Percentiles rank a stretch among this genome's conserved stretches.
These are phyloP conservation scores for Chionoecetes opilio DNA, from an alignment of 1,140 invertebrate species.

Conservation along the genomic window DNA sequence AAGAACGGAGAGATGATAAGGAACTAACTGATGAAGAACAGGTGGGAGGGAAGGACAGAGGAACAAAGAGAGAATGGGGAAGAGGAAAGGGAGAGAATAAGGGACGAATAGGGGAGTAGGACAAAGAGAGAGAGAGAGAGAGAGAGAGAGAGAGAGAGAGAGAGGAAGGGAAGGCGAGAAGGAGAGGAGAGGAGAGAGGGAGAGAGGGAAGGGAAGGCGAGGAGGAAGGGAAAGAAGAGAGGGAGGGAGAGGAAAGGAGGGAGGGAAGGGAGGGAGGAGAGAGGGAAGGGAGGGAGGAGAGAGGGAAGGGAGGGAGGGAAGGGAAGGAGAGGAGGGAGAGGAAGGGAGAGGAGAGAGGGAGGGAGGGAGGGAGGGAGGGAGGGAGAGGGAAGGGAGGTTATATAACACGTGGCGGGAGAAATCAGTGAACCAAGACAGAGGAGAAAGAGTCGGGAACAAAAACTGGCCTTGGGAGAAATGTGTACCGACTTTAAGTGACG, in stretches of 20 bases:
- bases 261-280: neutral
- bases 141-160: no score
- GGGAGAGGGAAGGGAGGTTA: neutral
- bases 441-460: no score
- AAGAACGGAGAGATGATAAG: no score
- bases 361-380: neutral
- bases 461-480: no score
- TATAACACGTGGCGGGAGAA: no score
- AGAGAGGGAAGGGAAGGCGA: neutral
- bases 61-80: no score
- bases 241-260: neutral
- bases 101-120: no score
- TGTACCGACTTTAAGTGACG: no score
- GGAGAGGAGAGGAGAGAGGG: neutral
- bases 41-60: neutral
- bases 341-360: neutral
- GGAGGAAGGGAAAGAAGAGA: neutral
- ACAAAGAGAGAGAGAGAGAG: neutral
- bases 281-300: neutral
- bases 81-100: no score
- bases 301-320: neutral
- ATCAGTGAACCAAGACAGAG: no score
- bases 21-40: no score
- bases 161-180: no score
- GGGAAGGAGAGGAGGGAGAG: neutral